These are phyloP conservation scores for Podarcis cretensis DNA, from an alignment of 2,113 vertebrate genomes.

Conservation along the genomic window DNA sequence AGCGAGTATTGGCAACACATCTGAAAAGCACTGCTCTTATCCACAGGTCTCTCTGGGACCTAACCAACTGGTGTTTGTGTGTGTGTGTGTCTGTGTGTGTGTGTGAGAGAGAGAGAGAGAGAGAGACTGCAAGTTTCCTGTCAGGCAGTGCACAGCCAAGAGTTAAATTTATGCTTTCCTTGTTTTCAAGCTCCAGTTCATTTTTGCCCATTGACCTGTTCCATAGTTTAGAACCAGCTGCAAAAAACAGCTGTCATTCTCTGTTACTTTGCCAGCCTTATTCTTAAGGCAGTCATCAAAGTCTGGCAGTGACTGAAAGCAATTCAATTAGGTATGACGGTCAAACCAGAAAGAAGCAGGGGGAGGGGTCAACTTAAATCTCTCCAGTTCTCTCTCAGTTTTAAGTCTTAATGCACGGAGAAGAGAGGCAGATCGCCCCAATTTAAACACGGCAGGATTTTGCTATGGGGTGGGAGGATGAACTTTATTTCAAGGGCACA, in stretches of 20 bases:
- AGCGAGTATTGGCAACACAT: too few relatives aligned
- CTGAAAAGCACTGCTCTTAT: too few relatives aligned
- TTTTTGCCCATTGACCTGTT: constrained; percentile 51
- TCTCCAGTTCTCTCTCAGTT: not conserved
- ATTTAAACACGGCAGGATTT: not conserved
- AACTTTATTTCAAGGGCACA: not conserved
- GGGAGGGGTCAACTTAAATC: constrained; percentile 30
- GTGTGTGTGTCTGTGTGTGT: too few relatives aligned
- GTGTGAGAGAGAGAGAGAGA: constrained; percentile 20
- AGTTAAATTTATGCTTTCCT: not conserved
- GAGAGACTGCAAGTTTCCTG: constrained; percentile 18
- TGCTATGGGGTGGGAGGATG: not conserved
- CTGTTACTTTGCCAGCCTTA: constrained; percentile 51
- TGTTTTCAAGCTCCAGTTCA: constrained; percentile 51
- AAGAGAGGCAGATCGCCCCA: not conserved
- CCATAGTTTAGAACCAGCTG: constrained; percentile 52
- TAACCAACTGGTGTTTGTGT: too few relatives aligned
- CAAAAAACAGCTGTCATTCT: constrained; percentile 67
- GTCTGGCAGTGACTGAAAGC: constrained; percentile 59
- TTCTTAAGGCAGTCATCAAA: constrained; percentile 61
- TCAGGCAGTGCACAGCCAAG: not conserved
- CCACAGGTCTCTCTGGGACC: too few relatives aligned
- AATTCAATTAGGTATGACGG: constrained; percentile 70
- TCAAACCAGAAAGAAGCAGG: constrained; percentile 39
- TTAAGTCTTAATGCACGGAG: constrained; percentile 9